Evolutionary conservation across 2,888 invertebrate species (phyloP).

Genomic region (Phoronis australis): DNA sequence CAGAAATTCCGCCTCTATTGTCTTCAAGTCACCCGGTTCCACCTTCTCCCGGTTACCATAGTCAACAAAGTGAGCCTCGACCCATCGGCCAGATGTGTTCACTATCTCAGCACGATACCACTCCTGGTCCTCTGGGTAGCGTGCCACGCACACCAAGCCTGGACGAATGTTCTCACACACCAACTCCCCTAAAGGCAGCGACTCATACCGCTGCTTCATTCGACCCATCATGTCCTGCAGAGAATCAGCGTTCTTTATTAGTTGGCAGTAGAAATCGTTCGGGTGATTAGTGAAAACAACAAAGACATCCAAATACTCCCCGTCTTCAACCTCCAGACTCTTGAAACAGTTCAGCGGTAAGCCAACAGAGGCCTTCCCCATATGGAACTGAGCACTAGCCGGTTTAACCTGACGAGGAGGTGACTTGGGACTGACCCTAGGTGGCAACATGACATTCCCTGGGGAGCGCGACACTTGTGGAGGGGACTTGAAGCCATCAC

Average conservation of each 20-base stretch:
- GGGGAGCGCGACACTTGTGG: too few relatives aligned
- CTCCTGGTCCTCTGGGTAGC: slow-evolving; percentile 15
- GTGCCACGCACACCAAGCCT: slow-evolving; percentile 7
- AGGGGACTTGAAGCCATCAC: too few relatives aligned
- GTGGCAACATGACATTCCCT: too few relatives aligned
- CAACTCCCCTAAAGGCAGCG: not conserved
- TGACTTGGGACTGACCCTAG: too few relatives aligned
- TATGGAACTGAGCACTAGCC: not conserved
- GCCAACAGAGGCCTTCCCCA: too few relatives aligned
- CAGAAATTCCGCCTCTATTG: slow-evolving; percentile 27
- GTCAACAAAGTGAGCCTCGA: slow-evolving; percentile 19
- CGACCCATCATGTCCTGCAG: not conserved
- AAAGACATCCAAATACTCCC: not conserved
- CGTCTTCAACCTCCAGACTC: too few relatives aligned
- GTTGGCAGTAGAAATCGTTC: not conserved
- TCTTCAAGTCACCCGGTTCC: slow-evolving; percentile 18
- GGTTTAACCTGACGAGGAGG: not conserved
- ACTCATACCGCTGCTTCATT: not conserved
- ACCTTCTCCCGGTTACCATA: slow-evolving; percentile 16
- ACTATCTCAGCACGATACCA: slow-evolving; percentile 20
- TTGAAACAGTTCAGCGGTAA: too few relatives aligned
- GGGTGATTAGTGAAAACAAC: not conserved
- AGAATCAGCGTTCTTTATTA: not conserved
- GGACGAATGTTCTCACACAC: not conserved
- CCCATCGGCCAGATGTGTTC: slow-evolving; percentile 9